phyloP scores from a whole-genome alignment of 1,140 invertebrate genomes.

The Telenomus remus region DNA sequence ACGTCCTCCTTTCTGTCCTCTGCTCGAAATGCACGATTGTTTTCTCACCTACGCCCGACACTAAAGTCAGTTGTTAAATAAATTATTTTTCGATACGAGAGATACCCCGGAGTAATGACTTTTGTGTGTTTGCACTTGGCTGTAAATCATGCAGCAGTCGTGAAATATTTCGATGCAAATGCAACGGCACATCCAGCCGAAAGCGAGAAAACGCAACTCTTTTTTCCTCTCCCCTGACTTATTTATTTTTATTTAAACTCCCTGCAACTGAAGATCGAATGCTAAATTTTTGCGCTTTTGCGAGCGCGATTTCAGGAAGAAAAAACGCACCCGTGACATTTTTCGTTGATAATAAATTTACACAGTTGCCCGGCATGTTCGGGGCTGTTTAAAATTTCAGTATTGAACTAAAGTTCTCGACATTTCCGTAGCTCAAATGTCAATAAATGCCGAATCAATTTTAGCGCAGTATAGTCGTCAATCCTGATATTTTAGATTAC shows the following conservation, averaged over 20 bases:
- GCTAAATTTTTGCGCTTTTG: too few species aligned
- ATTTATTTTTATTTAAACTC: conserved; percentile 7
- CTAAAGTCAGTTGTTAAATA: conserved; percentile 44
- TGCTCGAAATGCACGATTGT: conserved; percentile 49
- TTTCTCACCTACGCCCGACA: conserved; percentile 28
- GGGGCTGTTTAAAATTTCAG: conserved; percentile 24
- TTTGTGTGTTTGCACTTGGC: conserved; percentile 30
- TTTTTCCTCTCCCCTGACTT: conserved; percentile 34
- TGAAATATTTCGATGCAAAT: conserved; percentile 47
- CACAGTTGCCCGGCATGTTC: conserved; percentile 17
- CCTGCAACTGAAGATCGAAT: neutral
- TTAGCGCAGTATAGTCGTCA: conserved; percentile 23
- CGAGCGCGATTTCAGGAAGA: conserved; percentile 11
- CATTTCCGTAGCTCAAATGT: conserved; percentile 35
- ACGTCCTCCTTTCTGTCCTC: conserved; percentile 34
- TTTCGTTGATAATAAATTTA: conserved; percentile 37
- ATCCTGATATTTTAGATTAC: conserved; percentile 35
- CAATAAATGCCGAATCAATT: conserved; percentile 41
- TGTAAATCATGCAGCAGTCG: conserved; percentile 23
- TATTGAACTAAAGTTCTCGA: conserved; percentile 37
- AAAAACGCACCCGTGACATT: conserved; percentile 21
- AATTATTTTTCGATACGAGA: conserved; percentile 48
- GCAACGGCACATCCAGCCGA: conserved; percentile 12
- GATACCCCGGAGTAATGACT: conserved; percentile 41
- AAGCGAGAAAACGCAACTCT: conserved; percentile 22